Base-by-base conservation (phyloP, 1,140 invertebrate species). In the Drosophila kohkoa region DNA sequence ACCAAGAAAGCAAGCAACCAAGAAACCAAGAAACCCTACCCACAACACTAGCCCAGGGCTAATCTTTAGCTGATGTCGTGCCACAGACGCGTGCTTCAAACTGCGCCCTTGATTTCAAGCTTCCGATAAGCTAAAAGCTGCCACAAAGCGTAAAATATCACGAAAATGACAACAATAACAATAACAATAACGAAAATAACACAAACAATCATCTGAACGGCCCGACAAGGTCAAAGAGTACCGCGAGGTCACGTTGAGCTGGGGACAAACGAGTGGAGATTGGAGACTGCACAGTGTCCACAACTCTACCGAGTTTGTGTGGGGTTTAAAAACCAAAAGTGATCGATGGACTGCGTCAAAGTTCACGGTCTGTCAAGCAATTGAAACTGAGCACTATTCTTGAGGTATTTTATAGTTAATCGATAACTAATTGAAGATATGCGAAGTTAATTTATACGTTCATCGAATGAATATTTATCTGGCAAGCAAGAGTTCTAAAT, bases 121-220 rank as follows among this genome's bases (percentile, higher is more conserved):
- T 87, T 79, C 73, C 85, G 77, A 82, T 88, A 88, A 87, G 73
- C 83, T 38, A 8, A 82, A 80, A 87, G 73, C 83, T 38, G 15
- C 48, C 58, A 38, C 38, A 48, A 52, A 66, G 48, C 57, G 54
- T 16, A 57, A 78, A 86, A 70, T 58, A 87, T 82, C 82, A 88
- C 82, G 83, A 79, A 79, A 71, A 52, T 46, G 46, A 60, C 32
- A 62, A 60, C 7, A 64, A 52, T 46, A 38, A 60, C 32, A 60
- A 59, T 7, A 63, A 46, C 45, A 43, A 64, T 8, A 46, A 28
- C 16, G 38, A 43, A 45, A 58, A 15, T 25, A 49, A 49, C 20
- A 1, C 11, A 63, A 58, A 30, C 16, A 51, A 28, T 38, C 46
- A 72, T 32, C 48, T 43, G 15, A 73, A 28, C 13, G 15, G 64